Conservation (phyloP, 1,140 invertebrate genomes). For the Drosophila ironensis region DNA sequence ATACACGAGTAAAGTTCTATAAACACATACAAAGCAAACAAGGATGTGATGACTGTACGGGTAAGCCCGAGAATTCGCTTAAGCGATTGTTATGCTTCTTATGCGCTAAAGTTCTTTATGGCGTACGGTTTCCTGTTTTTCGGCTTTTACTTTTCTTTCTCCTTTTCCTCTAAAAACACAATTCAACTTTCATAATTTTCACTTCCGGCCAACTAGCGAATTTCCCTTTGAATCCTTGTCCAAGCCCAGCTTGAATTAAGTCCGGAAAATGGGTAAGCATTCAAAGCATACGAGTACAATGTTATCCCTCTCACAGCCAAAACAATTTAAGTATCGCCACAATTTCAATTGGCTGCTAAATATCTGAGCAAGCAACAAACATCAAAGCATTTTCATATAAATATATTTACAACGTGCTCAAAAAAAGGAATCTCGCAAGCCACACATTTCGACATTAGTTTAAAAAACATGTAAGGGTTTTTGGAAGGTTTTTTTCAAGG, state of each 20-base stretch:
- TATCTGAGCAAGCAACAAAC: too few relatives aligned
- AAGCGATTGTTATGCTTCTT: constrained; percentile 35
- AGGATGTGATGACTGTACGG: constrained; percentile 44
- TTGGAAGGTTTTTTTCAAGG: background rate
- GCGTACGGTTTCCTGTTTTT: constrained; percentile 22
- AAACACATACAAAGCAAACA: constrained; percentile 16
- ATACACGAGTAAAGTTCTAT: too few relatives aligned
- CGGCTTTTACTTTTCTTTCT: background rate
- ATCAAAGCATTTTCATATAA: background rate
- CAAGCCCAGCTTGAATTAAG: too few relatives aligned
- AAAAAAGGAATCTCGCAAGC: too few relatives aligned
- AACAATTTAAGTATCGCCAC: too few relatives aligned
- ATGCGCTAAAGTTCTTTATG: constrained; percentile 21
- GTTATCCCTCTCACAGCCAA: too few relatives aligned
- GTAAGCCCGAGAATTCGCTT: constrained; percentile 20
- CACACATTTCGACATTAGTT: too few relatives aligned
- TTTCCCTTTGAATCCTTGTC: background rate
- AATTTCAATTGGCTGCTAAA: too few relatives aligned
- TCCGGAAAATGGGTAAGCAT: too few relatives aligned
- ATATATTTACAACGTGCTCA: constrained; percentile 39
- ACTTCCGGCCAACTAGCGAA: background rate
- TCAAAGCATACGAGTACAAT: too few relatives aligned
- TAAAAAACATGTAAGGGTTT: too few relatives aligned
- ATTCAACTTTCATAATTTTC: background rate
- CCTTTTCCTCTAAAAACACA: background rate